phyloP scores from a whole-genome alignment of 1,140 invertebrate genomes.

The Macrostomum lignano region DNA sequence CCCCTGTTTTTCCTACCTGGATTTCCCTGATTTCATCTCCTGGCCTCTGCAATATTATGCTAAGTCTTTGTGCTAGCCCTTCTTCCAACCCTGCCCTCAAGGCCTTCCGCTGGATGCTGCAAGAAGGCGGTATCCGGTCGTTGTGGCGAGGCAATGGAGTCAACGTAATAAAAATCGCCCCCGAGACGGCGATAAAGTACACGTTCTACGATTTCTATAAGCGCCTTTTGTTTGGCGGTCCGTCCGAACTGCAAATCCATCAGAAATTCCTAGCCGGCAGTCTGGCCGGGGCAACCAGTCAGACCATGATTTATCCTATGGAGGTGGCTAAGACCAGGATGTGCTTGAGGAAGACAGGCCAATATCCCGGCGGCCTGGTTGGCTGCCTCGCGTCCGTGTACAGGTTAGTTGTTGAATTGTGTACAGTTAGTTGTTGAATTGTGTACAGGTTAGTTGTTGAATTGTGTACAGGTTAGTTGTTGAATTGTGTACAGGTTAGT shows the following conservation, averaged over 20 bases:
- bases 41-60: too few relatives aligned
- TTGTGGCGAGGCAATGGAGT: slow-evolving; percentile 93
- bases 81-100: too few relatives aligned
- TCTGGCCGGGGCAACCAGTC: slow-evolving; percentile 69
- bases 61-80: too few relatives aligned
- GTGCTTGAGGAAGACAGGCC: slow-evolving; percentile 66
- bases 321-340: slow-evolving; percentile 92
- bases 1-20: too few relatives aligned
- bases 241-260: neutral
- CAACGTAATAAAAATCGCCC: slow-evolving; percentile 90
- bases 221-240: slow-evolving; percentile 16
- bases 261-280: slow-evolving; percentile 63
- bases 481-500: too few relatives aligned
- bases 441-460: too few relatives aligned
- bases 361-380: slow-evolving; percentile 54
- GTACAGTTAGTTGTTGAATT: too few relatives aligned
- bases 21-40: too few relatives aligned
- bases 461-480: too few relatives aligned
- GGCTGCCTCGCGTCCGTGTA: too few relatives aligned
- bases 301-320: slow-evolving; percentile 77
- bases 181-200: slow-evolving; percentile 86
- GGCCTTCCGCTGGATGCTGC: slow-evolving; percentile 33
- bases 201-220: slow-evolving; percentile 45
- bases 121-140: slow-evolving; percentile 59
- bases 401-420: too few relatives aligned